Conservation (phyloP, 2,113 vertebrate species). For the Corythornis cristatus region DNA sequence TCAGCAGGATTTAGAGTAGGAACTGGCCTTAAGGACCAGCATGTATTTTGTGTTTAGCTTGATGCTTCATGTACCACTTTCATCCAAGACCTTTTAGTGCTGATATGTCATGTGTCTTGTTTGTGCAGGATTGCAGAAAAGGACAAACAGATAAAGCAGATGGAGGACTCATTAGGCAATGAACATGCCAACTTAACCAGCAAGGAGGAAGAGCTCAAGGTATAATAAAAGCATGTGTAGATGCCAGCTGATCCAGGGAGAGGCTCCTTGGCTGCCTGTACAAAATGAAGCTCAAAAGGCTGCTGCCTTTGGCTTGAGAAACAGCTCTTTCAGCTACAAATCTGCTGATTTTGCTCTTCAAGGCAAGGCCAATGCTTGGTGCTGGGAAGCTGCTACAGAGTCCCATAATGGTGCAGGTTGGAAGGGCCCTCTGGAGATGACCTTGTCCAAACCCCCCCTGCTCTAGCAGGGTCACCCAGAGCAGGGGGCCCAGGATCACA, state of each 20-base stretch:
- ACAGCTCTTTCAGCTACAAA: neutral
- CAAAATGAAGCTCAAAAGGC: neutral
- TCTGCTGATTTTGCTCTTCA: neutral
- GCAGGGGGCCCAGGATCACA: neutral
- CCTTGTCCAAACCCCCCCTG: neutral
- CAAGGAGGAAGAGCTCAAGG: slow-evolving; percentile 84
- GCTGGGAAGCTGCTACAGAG: neutral
- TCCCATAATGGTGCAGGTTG: neutral
- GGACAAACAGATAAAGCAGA: slow-evolving; percentile 81
- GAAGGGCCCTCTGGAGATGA: neutral
- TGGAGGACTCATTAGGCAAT: slow-evolving; percentile 80
- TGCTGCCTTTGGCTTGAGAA: neutral
- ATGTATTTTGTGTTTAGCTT: neutral
- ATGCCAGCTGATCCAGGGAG: neutral
- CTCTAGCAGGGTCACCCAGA: neutral
- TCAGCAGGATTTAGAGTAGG: neutral
- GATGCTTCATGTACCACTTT: neutral
- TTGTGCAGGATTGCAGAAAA: slow-evolving; percentile 80
- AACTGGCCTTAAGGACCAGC: neutral
- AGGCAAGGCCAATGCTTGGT: neutral
- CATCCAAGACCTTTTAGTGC: neutral
- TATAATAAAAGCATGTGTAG: slow-evolving; percentile 27
- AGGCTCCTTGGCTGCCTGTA: neutral
- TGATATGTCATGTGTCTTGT: neutral
- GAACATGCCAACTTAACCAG: slow-evolving; percentile 77